Conservation (phyloP, 2,113 vertebrate genomes). For the Osmerus mordax region DNA sequence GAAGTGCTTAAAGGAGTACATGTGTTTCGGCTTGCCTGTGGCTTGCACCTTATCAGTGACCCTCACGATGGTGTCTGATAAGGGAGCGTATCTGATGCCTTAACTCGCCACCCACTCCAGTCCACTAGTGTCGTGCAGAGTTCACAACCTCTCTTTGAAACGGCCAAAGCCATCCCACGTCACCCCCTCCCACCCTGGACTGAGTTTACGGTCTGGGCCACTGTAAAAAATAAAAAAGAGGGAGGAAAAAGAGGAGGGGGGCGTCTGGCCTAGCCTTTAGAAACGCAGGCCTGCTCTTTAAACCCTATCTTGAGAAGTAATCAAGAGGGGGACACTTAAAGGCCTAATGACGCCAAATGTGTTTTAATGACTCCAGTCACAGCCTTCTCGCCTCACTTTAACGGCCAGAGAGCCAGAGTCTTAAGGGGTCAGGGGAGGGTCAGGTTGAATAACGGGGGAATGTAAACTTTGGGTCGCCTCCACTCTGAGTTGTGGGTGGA, state of each 20-base stretch:
- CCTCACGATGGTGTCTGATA: slow-evolving; percentile 14
- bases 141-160: slow-evolving; percentile 43
- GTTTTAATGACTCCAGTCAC: slow-evolving; percentile 73
- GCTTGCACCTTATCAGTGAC: slow-evolving; percentile 6
- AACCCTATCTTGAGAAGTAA: slow-evolving; percentile 82
- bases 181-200: slow-evolving; percentile 16
- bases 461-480: slow-evolving; percentile 37
- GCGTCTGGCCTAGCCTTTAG: slow-evolving; percentile 66
- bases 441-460: slow-evolving; percentile 62
- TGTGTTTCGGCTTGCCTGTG: no score
- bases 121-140: slow-evolving; percentile 41
- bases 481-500: slow-evolving; percentile 7
- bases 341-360: slow-evolving; percentile 76
- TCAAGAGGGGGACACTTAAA: slow-evolving; percentile 71
- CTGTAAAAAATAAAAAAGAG: slow-evolving; percentile 59
- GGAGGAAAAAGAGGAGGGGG: slow-evolving; percentile 5
- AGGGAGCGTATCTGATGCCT: slow-evolving; percentile 21
- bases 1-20: no score
- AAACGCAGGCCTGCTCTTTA: slow-evolving; percentile 60
- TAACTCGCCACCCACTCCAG: slow-evolving; percentile 16
- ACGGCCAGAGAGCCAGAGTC: slow-evolving; percentile 39
- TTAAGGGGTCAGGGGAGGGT: slow-evolving; percentile 45
- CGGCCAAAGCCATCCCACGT: slow-evolving; percentile 41
- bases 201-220: slow-evolving; percentile 56
- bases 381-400: slow-evolving; percentile 54